Conservation (phyloP, 2,113 vertebrate species). For the Cavia aperea region DNA sequence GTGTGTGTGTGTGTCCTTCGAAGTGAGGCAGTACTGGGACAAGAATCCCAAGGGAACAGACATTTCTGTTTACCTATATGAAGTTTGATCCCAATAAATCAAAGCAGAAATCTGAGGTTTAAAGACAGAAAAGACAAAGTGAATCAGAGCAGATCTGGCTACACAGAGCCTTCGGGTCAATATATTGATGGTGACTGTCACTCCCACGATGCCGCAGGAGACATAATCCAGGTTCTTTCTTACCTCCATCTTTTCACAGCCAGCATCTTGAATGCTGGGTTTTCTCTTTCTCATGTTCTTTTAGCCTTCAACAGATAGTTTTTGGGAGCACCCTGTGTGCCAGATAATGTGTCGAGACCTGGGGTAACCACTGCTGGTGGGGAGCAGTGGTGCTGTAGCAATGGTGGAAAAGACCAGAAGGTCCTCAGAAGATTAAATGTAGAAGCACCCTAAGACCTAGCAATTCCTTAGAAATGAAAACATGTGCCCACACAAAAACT, state of each 20-base stretch:
- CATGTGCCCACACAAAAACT: neutral
- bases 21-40: neutral
- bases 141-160: neutral
- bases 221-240: neutral
- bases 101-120: neutral
- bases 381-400: neutral
- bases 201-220: neutral
- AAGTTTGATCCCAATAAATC: neutral
- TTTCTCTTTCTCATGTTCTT: neutral
- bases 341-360: neutral
- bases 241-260: neutral
- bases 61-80: neutral
- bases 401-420: neutral
- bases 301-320: neutral
- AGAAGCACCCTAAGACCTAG: neutral
- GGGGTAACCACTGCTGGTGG: too few relatives aligned
- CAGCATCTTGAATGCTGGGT: neutral
- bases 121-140: too few relatives aligned
- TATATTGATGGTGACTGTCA: neutral
- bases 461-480: neutral
- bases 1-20: neutral
- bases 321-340: neutral
- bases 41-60: neutral
- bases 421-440: neutral
- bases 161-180: neutral